phyloP scores from a whole-genome alignment of 2,113 vertebrate genomes.

The Strix aluco region DNA sequence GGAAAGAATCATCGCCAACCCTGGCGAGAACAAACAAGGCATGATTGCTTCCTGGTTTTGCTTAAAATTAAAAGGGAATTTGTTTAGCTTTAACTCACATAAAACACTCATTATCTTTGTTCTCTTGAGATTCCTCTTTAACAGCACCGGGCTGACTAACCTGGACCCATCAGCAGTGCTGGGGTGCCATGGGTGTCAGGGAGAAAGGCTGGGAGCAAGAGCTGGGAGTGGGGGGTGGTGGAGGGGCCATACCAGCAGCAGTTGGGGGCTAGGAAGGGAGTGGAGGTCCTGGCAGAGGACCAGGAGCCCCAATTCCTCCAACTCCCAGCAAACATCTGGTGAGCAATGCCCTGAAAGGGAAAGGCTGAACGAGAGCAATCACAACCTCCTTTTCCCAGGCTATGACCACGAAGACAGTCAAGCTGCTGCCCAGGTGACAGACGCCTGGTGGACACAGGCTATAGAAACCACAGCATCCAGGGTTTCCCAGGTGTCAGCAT shows the following conservation, averaged over 20 bases:
- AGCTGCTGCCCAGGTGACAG: not conserved
- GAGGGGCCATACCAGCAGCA: not conserved
- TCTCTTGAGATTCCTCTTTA: not conserved
- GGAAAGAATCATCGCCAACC: not conserved
- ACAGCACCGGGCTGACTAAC: not conserved
- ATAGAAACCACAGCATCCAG: not conserved
- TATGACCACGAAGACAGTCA: not conserved
- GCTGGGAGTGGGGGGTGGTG: not conserved
- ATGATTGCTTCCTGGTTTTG: not conserved
- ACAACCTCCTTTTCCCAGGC: not conserved
- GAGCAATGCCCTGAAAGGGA: not conserved
- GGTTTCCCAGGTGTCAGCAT: not conserved
- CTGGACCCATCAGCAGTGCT: accelerated
- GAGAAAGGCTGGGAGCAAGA: not conserved
- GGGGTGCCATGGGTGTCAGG: not conserved
- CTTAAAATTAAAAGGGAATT: not conserved
- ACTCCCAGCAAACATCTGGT: not conserved
- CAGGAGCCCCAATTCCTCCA: not conserved
- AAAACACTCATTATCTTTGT: not conserved
- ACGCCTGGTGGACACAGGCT: not conserved
- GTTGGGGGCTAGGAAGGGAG: not conserved
- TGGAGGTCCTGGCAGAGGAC: not conserved
- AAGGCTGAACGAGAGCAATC: not conserved
- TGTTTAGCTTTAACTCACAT: not conserved
- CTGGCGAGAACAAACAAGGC: not conserved